Percentiles rank a stretch among this genome's conserved stretches.
phyloP scores from a whole-genome alignment of 2,888 invertebrate genomes.

The Cenopis cana region DNA sequence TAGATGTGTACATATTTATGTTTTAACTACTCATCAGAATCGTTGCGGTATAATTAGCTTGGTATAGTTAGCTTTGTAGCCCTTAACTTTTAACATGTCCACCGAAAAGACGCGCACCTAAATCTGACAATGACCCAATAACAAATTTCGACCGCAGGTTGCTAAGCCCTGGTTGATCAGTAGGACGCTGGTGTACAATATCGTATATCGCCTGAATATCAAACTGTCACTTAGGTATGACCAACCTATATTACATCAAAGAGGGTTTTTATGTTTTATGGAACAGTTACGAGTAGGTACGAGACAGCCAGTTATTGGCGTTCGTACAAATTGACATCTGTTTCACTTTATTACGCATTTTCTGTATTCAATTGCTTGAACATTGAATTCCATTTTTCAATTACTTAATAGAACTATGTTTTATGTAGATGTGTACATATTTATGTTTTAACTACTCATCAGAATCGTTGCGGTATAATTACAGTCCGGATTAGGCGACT shows the following conservation, averaged over 20 bases:
- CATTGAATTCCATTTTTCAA: background rate
- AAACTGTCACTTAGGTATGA: constrained; percentile 5
- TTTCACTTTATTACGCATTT: constrained; percentile 7
- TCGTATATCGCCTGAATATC: constrained; percentile 6
- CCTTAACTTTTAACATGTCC: no score
- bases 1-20: background rate
- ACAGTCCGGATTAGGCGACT: no score
- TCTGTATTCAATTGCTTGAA: background rate
- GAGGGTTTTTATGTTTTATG: constrained; percentile 2
- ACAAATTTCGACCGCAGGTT: background rate
- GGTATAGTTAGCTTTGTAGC: no score
- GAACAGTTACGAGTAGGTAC: background rate
- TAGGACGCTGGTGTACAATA: background rate
- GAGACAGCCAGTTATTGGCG: constrained; percentile 4
- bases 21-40: no score
- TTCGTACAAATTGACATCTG: constrained; percentile 9
- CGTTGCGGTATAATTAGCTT: no score
- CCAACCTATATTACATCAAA: background rate
- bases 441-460: no score
- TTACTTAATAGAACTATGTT: background rate
- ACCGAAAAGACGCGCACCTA: no score
- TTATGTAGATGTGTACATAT: background rate
- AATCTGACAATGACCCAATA: no score
- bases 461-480: no score
- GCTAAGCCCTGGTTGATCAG: background rate